Evolutionary conservation across 2,888 invertebrate genomes (phyloP), one percentile per base, ranked within the genome.

Genomic region (Amiota communis): DNA sequence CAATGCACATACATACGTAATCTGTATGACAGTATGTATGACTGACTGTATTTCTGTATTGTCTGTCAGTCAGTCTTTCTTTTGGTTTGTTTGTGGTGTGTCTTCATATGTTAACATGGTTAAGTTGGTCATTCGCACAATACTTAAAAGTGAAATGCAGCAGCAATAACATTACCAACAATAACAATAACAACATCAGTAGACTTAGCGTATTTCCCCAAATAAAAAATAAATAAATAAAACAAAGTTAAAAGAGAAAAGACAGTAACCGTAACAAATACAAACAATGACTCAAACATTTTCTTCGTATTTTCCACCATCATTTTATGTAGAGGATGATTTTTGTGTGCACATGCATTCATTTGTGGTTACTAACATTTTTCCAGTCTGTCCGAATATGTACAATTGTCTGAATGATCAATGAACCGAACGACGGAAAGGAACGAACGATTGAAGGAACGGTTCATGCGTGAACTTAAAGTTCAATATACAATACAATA

Each of bases 1-100:
- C 53, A 51, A 51, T n/a, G 53, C n/a, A n/a, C 53, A 51, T 51
- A n/a, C 53, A 51, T 51, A 51, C 12, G 53, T n/a, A 51, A n/a
- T n/a, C 53, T 36, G 4, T 36, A 2, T 36, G 36, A 36, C 36
- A 6, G 6, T 36, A 2, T 36, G 23, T 2, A 1, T 23, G 23
- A 23, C 23, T 23, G 36, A 36, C 36, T 36, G 36, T 36, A 2
- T 36, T 36, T 36, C 6, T 36, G 36, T 6, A 36, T n/a, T n/a
- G n/a, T n/a, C n/a, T 36, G 36, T 6, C 6, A 4, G 36, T 36
- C 36, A 36, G 36, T 36, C 8, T 36, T 36, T 36, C 8, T 36
- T 36, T 36, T 36, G 2, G 6, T 36, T 6, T 36, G 36, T 36
- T 36, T 36, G 36, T 23, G 3, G 23, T 36, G 36, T 36, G 36